Evolutionary conservation across 2,888 invertebrate species (phyloP), one percentile per base, ranked within the genome.

Genomic region (Sisyra nigra): DNA sequence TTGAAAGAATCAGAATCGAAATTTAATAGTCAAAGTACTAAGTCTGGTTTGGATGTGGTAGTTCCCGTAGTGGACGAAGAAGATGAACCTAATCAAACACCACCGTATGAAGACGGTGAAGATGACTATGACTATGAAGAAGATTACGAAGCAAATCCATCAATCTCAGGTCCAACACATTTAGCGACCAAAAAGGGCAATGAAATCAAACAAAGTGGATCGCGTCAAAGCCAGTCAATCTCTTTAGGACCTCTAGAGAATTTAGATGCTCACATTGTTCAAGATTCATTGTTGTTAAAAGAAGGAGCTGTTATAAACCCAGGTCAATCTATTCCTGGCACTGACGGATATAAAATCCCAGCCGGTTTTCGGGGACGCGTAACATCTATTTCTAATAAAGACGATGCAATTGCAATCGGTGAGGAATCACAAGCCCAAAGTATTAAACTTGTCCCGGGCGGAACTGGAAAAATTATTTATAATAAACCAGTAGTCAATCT

Each of bases 351-450:
- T 58, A 69, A 70, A 50, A 69, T 87, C 59, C 76, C 84, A 45
- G 55, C 70, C 47, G 75, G 86, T 46, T 73, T 79, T 42, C 69
- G 81, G 41, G 80, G 76, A 39, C 71, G 74, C 43, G 72, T 81
- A 38, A 61, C 62, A 44, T 76, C 79, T 1, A 68, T 74, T 5
- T 70, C 79, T 1, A 74, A 74, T 14, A 72, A 72, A 43, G 68
- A 68, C 11, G 62, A 68, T 50, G 72, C 73, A 1, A 72, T 70
- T 41, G 69, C 72, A 1, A 61, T 69, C 2, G 75, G 76, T 3
- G 65, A 68, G 19, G 72, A 76, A 48, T 74, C 79, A 4, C 79
- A 79, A 59, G 74, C 77, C 2, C 80, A 80, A 58, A 76, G 75
- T 2, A 74, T 77, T 5, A 67, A 69, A 2, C 46, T 57, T 32